These are phyloP conservation scores for Torymus tubicola DNA, from an alignment of 2,888 invertebrate genomes.

Conservation along the genomic window DNA sequence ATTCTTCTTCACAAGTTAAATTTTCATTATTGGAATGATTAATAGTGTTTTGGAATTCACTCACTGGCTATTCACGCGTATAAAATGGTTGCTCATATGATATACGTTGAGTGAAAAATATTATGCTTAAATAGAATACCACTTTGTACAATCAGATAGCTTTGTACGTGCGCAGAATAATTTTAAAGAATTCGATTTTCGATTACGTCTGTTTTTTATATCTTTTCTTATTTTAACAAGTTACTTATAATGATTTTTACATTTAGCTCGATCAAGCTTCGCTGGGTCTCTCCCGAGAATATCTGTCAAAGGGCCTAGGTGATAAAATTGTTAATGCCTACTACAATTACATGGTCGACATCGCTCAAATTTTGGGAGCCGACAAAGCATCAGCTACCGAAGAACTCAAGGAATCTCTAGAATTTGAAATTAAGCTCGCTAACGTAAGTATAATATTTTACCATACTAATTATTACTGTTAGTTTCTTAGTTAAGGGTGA, in stretches of 20 bases:
- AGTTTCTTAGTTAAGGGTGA: too few relatives aligned
- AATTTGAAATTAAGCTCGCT: slow-evolving; percentile 93
- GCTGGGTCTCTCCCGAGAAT: slow-evolving; percentile 90
- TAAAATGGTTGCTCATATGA: too few relatives aligned
- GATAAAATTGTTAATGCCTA: slow-evolving; percentile 92
- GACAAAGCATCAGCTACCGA: slow-evolving; percentile 81
- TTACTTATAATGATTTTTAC: slow-evolving; percentile 30
- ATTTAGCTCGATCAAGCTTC: slow-evolving; percentile 91
- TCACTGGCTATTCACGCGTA: too few relatives aligned
- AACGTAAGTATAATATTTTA: slow-evolving; percentile 83
- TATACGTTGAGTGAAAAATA: too few relatives aligned
- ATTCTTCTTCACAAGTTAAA: too few relatives aligned
- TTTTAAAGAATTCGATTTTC: too few relatives aligned
- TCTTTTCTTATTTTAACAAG: neutral
- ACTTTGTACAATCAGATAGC: too few relatives aligned
- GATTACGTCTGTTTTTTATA: too few relatives aligned
- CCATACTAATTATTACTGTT: neutral
- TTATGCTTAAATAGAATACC: too few relatives aligned
- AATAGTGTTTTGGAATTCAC: too few relatives aligned
- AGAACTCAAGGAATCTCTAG: slow-evolving; percentile 87
- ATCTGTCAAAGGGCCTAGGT: slow-evolving; percentile 87
- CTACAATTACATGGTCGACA: slow-evolving; percentile 91
- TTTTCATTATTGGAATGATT: too few relatives aligned
- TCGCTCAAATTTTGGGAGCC: slow-evolving; percentile 91
- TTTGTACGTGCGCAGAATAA: too few relatives aligned